phyloP scores from a whole-genome alignment of 1,140 invertebrate genomes.

The Drosophila asahinai region DNA sequence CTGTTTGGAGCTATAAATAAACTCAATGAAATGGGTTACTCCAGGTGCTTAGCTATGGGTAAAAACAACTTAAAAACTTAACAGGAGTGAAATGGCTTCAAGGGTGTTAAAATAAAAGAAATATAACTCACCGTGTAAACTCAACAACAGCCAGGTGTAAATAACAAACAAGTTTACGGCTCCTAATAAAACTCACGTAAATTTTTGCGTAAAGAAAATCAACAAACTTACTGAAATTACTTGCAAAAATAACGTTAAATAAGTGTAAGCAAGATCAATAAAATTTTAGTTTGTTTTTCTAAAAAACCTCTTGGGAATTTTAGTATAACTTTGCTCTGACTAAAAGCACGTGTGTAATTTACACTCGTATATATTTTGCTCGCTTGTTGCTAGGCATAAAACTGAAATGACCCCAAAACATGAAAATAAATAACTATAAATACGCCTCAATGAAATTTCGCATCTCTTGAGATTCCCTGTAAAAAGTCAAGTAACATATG shows the following conservation, averaged over 20 bases:
- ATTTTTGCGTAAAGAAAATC: not conserved
- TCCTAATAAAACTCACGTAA: not conserved
- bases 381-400: conserved; percentile 4
- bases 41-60: not conserved
- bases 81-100: not conserved
- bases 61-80: not conserved
- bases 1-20: conserved; percentile 6
- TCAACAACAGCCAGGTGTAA: not conserved
- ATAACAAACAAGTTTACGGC: conserved; percentile 1
- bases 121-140: not conserved
- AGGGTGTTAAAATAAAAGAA: not conserved
- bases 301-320: not conserved
- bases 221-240: too few relatives aligned
- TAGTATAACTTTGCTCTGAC: not conserved
- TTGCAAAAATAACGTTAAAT: not conserved
- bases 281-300: not conserved
- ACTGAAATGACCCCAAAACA: conserved; percentile 1
- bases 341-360: too few relatives aligned
- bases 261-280: not conserved
- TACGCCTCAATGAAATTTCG: conserved; percentile 15
- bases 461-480: not conserved
- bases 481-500: conserved; percentile 21
- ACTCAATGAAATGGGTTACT: conserved; percentile 4
- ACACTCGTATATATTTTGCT: not conserved
- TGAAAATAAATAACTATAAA: conserved; percentile 21